Base-by-base conservation (phyloP, 2,113 vertebrate species). In the Azemiops feae region DNA sequence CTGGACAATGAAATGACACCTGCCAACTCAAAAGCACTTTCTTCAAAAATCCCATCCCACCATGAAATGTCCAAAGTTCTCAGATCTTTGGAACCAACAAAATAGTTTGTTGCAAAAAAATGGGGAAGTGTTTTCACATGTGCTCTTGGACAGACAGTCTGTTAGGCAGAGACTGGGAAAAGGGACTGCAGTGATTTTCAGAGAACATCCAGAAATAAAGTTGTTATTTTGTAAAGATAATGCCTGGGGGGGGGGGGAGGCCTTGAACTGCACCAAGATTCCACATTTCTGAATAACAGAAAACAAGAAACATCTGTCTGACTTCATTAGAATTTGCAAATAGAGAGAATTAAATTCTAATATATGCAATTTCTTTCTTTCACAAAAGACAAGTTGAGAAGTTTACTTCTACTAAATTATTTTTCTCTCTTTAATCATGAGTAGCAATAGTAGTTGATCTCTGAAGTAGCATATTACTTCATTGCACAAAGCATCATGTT, bases 301-400 rank as follows among this genome's bases (percentile, higher is more conserved):
- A 18, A 52, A 88, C 39, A 91, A 93, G 93, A 50, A 93, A 93
- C 85, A 81, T 91, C 92, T 88, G 86, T 60, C 86, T 93, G 11
- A 34, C 22, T 89, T 88, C 43, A 88, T 93, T 93, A 81, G 60
- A 39, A 43, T 57, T 87, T 93, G 89, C 81, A 90, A 93, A 50
- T 88, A 7, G 60, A 39, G 91, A 43, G 81, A 47, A 91, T 57
- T 91, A 74, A 91, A 30, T 43, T 91, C 39, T 81, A 88, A 23
- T 85, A 81, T 85, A 85, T 85, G 86, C 60, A 43, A 91, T 81
- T 93, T 93, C 58, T 91, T 91, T 74, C 45, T 91, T 81, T 81
- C 60, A 50, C 52, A 88, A 91, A 57, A 91, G 53, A 52, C 30
- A 88, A 91, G 30, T 58, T 58, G 64, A 25, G 57, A 43, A 91